Conservation (phyloP, 2,797 vertebrate genomes). For the Rousettus madagascariensis region DNA sequence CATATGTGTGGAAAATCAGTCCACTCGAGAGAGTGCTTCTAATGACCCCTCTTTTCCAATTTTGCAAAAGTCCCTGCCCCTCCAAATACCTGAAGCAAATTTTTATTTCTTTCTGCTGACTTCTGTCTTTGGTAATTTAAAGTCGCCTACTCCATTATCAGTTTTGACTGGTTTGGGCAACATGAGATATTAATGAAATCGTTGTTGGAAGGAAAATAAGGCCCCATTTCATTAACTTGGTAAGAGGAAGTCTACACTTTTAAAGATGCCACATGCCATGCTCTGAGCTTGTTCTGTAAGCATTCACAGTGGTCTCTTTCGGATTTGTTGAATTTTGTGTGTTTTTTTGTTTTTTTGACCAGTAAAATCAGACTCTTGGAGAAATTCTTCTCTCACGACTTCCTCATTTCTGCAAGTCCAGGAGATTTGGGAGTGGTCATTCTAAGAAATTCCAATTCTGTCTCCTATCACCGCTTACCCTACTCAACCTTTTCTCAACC, state of each 20-base stretch:
- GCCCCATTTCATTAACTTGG: neutral
- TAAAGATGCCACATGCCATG: neutral
- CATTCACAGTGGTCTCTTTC: neutral
- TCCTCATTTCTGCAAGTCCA: neutral
- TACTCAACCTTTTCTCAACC: neutral
- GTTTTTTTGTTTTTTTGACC: neutral
- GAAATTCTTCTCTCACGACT: neutral
- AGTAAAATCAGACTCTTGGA: neutral
- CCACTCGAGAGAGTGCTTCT: neutral
- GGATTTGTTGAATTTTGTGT: neutral
- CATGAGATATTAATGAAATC: neutral
- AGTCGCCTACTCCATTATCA: neutral
- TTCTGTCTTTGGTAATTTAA: neutral
- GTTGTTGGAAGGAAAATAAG: neutral
- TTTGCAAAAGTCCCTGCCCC: neutral
- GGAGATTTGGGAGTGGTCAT: neutral
- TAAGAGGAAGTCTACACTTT: neutral
- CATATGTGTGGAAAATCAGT: neutral
- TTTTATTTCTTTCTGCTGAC: neutral
- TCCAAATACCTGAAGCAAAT: neutral
- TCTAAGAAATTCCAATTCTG: neutral
- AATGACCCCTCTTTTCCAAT: neutral
- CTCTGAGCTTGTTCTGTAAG: neutral
- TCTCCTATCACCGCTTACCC: neutral
- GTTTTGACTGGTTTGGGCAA: neutral